Percentiles rank a stretch among this genome's conserved stretches.
These are phyloP conservation scores for Aphelocoma californica DNA, from an alignment of 2,797 vertebrate genomes.

Conservation along the genomic window DNA sequence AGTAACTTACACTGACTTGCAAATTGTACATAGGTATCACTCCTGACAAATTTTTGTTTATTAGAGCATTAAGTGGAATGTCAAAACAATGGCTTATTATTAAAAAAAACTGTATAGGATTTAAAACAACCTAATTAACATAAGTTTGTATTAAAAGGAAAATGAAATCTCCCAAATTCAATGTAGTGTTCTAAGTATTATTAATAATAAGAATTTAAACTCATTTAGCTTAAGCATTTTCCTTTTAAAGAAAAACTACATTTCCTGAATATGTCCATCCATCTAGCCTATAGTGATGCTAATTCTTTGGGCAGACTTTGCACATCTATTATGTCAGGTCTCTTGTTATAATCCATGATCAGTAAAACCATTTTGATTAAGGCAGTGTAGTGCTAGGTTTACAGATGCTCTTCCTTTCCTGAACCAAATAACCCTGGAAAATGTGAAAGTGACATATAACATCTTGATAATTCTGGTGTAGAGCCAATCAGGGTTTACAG, in stretches of 20 bases:
- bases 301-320: constrained; percentile 53
- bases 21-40: neutral
- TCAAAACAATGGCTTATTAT: neutral
- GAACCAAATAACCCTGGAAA: constrained; percentile 36
- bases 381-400: constrained; percentile 1
- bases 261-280: constrained; percentile 33
- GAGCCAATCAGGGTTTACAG: neutral
- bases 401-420: constrained; percentile 35
- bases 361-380: constrained; percentile 61
- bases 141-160: constrained; percentile 17
- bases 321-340: constrained; percentile 35
- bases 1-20: neutral
- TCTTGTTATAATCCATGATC: constrained; percentile 38
- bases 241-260: constrained; percentile 13
- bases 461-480: constrained; percentile 25
- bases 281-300: constrained; percentile 22
- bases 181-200: neutral
- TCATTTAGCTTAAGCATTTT: constrained; percentile 41
- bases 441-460: neutral
- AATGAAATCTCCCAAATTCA: constrained; percentile 8
- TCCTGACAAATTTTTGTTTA: constrained; percentile 22
- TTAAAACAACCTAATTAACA: neutral
- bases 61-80: neutral
- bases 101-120: neutral
- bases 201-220: constrained; percentile 31